Evolutionary conservation across 92 coral and sea anemone genomes (phyloP).

Genomic region (Phenganax stokvisi): DNA sequence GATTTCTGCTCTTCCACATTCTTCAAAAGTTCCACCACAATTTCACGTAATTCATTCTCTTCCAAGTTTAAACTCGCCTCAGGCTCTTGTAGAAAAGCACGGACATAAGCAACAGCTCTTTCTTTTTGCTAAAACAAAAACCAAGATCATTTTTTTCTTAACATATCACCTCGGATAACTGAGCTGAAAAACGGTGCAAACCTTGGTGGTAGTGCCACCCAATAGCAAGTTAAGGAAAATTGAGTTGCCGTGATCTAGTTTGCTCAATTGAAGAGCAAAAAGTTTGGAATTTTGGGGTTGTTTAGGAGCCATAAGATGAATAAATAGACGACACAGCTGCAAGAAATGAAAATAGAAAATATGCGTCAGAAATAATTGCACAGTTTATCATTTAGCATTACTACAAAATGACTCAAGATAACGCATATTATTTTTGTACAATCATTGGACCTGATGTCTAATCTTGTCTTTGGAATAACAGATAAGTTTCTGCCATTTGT

Average conservation of each 20-base stretch:
- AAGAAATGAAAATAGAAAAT: background rate
- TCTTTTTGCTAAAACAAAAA: constrained; percentile 61
- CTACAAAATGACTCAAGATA: background rate
- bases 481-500: constrained; percentile 48
- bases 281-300: constrained; percentile 54
- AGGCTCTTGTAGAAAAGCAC: constrained; percentile 53
- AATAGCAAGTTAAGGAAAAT: constrained; percentile 54
- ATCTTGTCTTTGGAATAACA: constrained; percentile 60
- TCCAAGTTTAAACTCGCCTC: background rate
- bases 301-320: constrained; percentile 66
- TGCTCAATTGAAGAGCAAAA: constrained; percentile 63
- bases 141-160: background rate
- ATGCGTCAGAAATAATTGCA: background rate
- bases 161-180: background rate
- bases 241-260: constrained; percentile 67
- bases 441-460: constrained; percentile 53
- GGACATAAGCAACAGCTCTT: constrained; percentile 65
- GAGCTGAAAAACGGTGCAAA: constrained; percentile 15
- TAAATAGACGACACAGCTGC: constrained; percentile 68
- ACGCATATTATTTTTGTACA: background rate
- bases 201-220: constrained; percentile 79
- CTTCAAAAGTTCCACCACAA: constrained; percentile 10
- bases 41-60: constrained; percentile 6
- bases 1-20: constrained; percentile 24
- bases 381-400: background rate